Conservation (phyloP, 2,797 vertebrate genomes). For the Triplophysa yarkandensis region DNA sequence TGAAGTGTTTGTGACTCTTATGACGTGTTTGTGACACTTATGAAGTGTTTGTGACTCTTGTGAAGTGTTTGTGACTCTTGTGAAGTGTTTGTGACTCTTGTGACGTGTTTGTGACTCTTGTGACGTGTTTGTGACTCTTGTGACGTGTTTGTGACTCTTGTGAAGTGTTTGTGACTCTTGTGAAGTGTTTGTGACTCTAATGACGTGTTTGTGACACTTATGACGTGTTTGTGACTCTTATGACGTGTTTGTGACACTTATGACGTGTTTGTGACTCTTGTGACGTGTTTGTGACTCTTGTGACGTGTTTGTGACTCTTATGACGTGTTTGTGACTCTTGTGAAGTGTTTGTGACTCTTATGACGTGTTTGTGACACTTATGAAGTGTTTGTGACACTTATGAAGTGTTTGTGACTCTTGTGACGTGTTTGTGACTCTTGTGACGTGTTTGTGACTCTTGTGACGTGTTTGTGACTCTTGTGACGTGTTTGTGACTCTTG, state of each 20-base stretch:
- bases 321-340: slow-evolving; percentile 58
- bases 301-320: slow-evolving; percentile 81
- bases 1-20: slow-evolving; percentile 59
- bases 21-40: not conserved
- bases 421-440: not conserved
- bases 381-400: no score
- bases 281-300: not conserved
- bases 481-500: not conserved
- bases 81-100: not conserved
- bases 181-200: no score
- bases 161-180: not conserved
- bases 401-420: no score
- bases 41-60: not conserved
- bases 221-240: not conserved
- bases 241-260: slow-evolving; percentile 81
- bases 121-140: slow-evolving; percentile 81
- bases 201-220: no score
- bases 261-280: slow-evolving; percentile 58
- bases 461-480: slow-evolving; percentile 58
- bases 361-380: slow-evolving; percentile 81
- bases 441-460: slow-evolving; percentile 81
- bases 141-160: slow-evolving; percentile 58
- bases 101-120: not conserved
- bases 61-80: not conserved
- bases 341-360: not conserved